A percentile compares a stretch with the other conserved stretches of the same genome.
phyloP scores from a whole-genome alignment of 1,140 invertebrate genomes.

The Aphaenogaster ashmeadi region DNA sequence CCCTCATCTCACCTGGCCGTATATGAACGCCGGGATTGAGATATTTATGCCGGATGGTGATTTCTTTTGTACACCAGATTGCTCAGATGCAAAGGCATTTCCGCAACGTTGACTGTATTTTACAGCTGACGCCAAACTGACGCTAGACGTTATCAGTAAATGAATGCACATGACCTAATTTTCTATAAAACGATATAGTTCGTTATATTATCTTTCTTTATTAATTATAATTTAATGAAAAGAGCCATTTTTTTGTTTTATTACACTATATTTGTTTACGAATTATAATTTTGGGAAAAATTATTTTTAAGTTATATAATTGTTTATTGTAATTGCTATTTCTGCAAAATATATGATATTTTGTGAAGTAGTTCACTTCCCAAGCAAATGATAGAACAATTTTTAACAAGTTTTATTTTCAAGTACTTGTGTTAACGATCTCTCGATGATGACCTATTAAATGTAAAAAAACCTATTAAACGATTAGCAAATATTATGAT shows the following conservation, averaged over 20 bases:
- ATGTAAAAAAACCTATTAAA: neutral
- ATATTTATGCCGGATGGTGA: constrained; percentile 33
- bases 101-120: neutral
- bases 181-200: neutral
- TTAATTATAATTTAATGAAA: constrained; percentile 2
- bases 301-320: neutral
- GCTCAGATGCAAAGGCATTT: constrained; percentile 18
- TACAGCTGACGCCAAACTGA: neutral
- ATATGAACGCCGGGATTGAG: constrained; percentile 20
- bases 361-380: neutral
- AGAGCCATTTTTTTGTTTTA: neutral
- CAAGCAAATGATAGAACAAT: neutral
- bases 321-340: neutral
- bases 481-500: neutral
- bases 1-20: neutral
- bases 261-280: neutral
- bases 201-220: neutral
- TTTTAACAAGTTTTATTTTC: constrained; percentile 14
- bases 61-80: constrained; percentile 3
- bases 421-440: neutral
- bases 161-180: neutral
- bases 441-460: neutral
- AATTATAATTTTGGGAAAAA: neutral
- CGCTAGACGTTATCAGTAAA: neutral
- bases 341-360: neutral